A percentile compares a stretch with the other conserved stretches of the same genome.
Evolutionary conservation across 2,797 vertebrate species (phyloP).

Genomic region (Acanthopagrus latus): DNA sequence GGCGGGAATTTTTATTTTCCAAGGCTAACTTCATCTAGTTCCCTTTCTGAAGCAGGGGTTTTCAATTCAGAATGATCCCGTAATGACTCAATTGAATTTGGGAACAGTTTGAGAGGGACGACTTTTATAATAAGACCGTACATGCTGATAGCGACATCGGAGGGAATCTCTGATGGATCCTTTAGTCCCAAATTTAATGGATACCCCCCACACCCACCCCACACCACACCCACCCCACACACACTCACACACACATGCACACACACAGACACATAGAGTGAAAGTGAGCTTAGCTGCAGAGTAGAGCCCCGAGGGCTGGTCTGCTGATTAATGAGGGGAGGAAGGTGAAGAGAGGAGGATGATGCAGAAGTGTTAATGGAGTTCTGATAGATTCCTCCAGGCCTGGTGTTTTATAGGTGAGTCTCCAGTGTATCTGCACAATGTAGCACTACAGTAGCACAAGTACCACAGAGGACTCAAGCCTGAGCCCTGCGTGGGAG

Average conservation of each 20-base stretch:
- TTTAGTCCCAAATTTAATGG: background rate
- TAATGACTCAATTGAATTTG: slow-evolving; percentile 31
- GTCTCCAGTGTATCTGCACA: slow-evolving; percentile 71
- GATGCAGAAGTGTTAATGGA: slow-evolving; percentile 82
- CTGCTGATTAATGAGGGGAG: slow-evolving; percentile 81
- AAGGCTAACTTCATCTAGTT: slow-evolving; percentile 61
- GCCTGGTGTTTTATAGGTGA: slow-evolving; percentile 74
- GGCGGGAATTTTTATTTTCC: slow-evolving; percentile 41
- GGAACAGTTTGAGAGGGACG: slow-evolving; percentile 25
- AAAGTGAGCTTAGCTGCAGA: slow-evolving; percentile 68
- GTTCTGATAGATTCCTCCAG: slow-evolving; percentile 81
- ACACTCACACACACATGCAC: slow-evolving; percentile 14
- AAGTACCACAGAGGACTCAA: slow-evolving; percentile 45
- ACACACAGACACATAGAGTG: slow-evolving; percentile 27
- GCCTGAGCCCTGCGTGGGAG: slow-evolving; percentile 14
- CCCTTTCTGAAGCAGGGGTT: slow-evolving; percentile 28
- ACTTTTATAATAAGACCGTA: slow-evolving; percentile 8
- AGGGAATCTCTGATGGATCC: background rate
- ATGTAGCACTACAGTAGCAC: slow-evolving; percentile 56
- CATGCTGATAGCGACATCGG: slow-evolving; percentile 12
- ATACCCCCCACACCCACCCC: background rate
- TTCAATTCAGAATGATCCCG: slow-evolving; percentile 28
- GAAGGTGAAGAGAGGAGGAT: slow-evolving; percentile 76
- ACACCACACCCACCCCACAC: no score
- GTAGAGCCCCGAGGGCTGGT: slow-evolving; percentile 68